Conservation (phyloP, 2,797 vertebrate species). For the Delichon dasypus region DNA sequence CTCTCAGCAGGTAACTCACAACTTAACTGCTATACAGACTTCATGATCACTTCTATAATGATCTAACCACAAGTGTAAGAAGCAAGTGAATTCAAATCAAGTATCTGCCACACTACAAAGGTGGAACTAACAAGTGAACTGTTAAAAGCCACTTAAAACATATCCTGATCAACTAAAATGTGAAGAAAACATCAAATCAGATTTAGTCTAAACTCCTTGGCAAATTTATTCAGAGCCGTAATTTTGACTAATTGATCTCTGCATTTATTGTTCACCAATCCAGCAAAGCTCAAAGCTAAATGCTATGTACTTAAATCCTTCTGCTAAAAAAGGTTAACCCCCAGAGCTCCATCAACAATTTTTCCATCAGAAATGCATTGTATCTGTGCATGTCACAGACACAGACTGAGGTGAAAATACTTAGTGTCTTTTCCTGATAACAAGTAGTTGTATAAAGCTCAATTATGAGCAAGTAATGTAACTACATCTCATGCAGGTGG, state of each 20-base stretch:
- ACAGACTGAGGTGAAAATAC: not conserved
- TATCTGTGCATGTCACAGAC: not conserved
- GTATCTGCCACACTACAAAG: not conserved
- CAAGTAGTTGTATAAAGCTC: not conserved
- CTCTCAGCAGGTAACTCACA: not conserved
- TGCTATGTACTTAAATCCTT: not conserved
- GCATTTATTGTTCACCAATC: not conserved
- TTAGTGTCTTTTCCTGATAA: not conserved
- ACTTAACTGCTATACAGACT: not conserved
- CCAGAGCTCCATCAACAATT: not conserved
- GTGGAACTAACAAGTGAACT: accelerated
- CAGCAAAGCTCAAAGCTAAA: not conserved
- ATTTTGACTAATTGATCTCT: not conserved
- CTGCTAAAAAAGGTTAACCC: not conserved
- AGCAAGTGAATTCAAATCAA: not conserved
- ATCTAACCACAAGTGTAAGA: not conserved
- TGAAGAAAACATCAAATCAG: not conserved
- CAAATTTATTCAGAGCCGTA: not conserved
- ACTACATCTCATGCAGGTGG: not conserved
- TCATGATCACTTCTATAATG: not conserved
- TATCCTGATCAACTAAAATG: not conserved
- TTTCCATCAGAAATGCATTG: not conserved
- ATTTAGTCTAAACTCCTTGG: not conserved
- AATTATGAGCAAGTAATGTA: not conserved
- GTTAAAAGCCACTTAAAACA: not conserved